Conservation (phyloP, 35 echinoderm and acorn worm genomes). For the Diadema setosum region DNA sequence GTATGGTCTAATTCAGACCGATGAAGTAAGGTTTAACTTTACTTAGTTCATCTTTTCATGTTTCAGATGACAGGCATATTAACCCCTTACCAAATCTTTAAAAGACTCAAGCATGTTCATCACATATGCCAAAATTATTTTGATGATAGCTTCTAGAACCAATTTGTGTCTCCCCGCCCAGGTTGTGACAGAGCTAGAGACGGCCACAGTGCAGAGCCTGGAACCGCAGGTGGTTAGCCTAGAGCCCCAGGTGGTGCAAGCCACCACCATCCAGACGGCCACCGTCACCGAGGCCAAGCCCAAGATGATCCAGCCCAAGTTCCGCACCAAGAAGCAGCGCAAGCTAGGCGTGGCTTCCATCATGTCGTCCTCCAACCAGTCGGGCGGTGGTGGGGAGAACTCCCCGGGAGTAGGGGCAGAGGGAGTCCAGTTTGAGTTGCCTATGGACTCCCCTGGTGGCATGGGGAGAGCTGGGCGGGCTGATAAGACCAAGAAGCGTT, state of each 20-base stretch:
- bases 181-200: not conserved
- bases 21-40: too few species aligned
- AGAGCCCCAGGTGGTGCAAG: not conserved
- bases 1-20: too few species aligned
- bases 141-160: too few species aligned
- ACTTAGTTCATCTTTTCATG: too few species aligned
- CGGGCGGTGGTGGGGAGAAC: not conserved
- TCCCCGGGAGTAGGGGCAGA: not conserved
- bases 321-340: slow-evolving; percentile 60
- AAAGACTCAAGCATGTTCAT: too few species aligned
- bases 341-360: slow-evolving; percentile 57
- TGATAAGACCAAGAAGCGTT: slow-evolving; percentile 64
- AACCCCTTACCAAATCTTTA: too few species aligned
- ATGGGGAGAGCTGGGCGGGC: not conserved
- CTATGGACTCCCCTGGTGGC: not conserved
- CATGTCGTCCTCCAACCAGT: not conserved
- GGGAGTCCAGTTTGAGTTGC: slow-evolving; percentile 21
- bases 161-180: too few species aligned
- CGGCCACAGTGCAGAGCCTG: not conserved
- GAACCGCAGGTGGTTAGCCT: not conserved
- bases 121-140: too few species aligned
- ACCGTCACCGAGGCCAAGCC: slow-evolving; percentile 22
- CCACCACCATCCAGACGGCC: not conserved
- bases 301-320: slow-evolving; percentile 66
- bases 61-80: too few species aligned